Evolutionary conservation across 2,113 vertebrate genomes (phyloP), one percentile per base, ranked within the genome.

Genomic region (Equus quagga): DNA sequence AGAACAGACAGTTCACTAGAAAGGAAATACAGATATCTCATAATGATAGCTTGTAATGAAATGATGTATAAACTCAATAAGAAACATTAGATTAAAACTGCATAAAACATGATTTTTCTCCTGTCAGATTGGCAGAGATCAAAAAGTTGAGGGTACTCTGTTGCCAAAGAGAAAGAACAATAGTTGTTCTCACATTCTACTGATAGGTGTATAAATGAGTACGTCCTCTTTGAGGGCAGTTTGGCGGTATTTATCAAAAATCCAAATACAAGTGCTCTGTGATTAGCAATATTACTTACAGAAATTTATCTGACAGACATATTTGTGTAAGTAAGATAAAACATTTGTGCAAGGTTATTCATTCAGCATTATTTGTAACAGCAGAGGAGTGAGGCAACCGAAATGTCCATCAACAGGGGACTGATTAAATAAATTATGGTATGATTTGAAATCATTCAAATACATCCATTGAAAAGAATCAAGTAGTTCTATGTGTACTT

Each of bases 291-390:
- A 87, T 94, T 69, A 67, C 51, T 78, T 88, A 91, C 15, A 76
- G 84, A 54, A 83, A 70, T 78, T 92, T 62, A 51, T 60, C 76
- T 95, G 89, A 64, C 5, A 92, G 58, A 28, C 13, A 64, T 69
- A 86, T 46, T 67, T 21, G 0, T 75, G 7, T 69, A 83, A 64
- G 26, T 36, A 83, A 96, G 60, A 49, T 89, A 41, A 73, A 60
- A 65, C 46, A 69, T 93, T 44, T 81, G 84, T 86, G 41, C 11
- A 65, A 72, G 72, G 49, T 90, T 80, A 36, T 84, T 94, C 31
- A 92, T 78, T 89, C 64, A 58, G 36, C 28, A 5, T 96, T 80
- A 90, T 90, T 72, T 94, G 12, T 90, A 86, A 80, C 58, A 82
- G 31, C 28, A 85, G 58, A 91, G 73, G 46, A 91, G 7, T 72